Percentiles rank a stretch among this genome's conserved stretches.
Evolutionary conservation across 2,797 vertebrate genomes (phyloP).

Genomic region (Hipposideros larvatus): DNA sequence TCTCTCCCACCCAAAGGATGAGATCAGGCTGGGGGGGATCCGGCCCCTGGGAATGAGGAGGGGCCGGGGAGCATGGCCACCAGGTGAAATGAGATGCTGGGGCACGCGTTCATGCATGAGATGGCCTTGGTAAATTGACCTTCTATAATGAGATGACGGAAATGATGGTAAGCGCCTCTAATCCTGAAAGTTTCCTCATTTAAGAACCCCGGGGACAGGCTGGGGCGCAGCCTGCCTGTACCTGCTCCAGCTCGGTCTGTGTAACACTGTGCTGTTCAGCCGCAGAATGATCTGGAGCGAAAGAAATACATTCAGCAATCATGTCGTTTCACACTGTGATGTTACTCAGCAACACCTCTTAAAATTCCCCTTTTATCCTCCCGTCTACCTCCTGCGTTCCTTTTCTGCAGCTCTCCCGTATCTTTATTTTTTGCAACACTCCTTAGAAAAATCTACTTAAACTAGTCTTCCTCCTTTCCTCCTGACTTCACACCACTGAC

Average conservation of each 20-base stretch:
- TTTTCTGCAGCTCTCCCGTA: background rate
- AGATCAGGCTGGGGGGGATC: constrained; percentile 53
- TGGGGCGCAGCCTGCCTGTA: background rate
- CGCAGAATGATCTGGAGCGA: background rate
- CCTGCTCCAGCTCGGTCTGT: background rate
- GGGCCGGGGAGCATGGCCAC: background rate
- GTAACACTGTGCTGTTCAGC: accelerated
- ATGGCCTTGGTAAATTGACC: background rate
- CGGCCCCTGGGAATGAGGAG: constrained; percentile 37
- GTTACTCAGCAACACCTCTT: background rate
- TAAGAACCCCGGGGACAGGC: background rate
- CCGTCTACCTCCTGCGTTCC: accelerated
- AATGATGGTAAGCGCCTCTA: background rate
- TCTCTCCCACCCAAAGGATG: constrained; percentile 47
- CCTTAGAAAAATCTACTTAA: background rate
- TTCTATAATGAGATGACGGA: constrained; percentile 49
- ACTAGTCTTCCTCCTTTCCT: background rate
- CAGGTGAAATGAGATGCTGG: constrained; percentile 52
- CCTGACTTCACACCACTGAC: background rate
- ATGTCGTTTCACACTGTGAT: background rate
- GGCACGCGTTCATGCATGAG: background rate
- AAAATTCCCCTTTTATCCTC: background rate
- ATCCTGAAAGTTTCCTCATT: background rate
- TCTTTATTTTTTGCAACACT: background rate
- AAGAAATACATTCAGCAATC: background rate